phyloP scores from a whole-genome alignment of 2,888 invertebrate species.

The Temnothorax rugatulus region DNA sequence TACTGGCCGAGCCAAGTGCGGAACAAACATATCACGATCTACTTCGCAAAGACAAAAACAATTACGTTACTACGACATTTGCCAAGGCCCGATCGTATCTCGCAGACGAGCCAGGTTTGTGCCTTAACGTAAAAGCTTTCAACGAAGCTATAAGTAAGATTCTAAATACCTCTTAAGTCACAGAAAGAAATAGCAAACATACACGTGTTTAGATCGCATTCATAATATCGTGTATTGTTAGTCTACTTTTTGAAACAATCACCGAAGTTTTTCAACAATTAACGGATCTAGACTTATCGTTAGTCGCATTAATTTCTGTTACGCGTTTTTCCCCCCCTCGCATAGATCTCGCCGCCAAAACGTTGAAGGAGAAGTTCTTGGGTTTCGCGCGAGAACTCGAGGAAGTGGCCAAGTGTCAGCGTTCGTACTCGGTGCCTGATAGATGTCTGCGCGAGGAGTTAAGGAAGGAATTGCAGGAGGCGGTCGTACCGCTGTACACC shows the following conservation, averaged over 20 bases:
- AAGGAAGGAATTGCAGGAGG: slow-evolving; percentile 96
- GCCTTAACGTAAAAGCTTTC: slow-evolving; percentile 25
- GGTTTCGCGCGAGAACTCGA: slow-evolving; percentile 98
- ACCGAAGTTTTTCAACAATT: slow-evolving; percentile 36
- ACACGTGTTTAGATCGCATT: neutral
- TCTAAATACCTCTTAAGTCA: slow-evolving; percentile 29
- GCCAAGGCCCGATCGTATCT: slow-evolving; percentile 81
- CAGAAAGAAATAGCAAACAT: slow-evolving; percentile 30
- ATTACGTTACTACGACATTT: slow-evolving; percentile 83
- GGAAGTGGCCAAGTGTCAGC: slow-evolving; percentile 94
- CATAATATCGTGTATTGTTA: slow-evolving; percentile 37
- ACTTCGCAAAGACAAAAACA: slow-evolving; percentile 80
- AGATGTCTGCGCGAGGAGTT: slow-evolving; percentile 95
- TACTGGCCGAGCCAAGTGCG: slow-evolving; percentile 94
- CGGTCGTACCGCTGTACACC: slow-evolving; percentile 94
- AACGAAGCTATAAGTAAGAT: slow-evolving; percentile 10
- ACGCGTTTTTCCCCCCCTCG: neutral
- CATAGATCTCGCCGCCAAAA: slow-evolving; percentile 87
- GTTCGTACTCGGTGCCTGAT: slow-evolving; percentile 97
- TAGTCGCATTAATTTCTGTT: slow-evolving; percentile 29
- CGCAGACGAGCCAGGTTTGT: slow-evolving; percentile 82
- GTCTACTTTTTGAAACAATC: slow-evolving; percentile 28
- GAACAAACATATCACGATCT: slow-evolving; percentile 95
- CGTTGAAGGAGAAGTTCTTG: slow-evolving; percentile 83
- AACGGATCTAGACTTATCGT: slow-evolving; percentile 10